Conservation (phyloP, 1,140 invertebrate species). For the Paraescarpia echinospica region DNA sequence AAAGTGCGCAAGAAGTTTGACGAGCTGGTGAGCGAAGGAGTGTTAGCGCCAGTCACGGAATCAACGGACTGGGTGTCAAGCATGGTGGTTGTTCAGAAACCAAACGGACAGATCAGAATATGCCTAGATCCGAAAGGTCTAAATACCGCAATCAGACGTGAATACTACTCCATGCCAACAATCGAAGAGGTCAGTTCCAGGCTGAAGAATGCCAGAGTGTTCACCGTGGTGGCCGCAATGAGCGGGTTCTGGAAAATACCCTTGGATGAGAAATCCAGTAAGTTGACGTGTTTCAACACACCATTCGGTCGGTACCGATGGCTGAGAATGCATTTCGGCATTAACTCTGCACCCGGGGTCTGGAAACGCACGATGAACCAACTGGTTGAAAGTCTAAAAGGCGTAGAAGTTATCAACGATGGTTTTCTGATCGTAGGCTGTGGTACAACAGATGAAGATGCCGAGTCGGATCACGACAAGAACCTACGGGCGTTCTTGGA, state of each 20-base stretch:
- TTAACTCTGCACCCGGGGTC: constrained; percentile 16
- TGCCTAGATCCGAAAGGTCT: constrained; percentile 37
- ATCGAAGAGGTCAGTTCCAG: constrained; percentile 36
- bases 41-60: constrained; percentile 33
- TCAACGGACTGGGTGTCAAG: constrained; percentile 35
- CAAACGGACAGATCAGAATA: constrained; percentile 31
- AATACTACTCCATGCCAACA: constrained; percentile 34
- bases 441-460: constrained; percentile 2
- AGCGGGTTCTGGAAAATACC: constrained; percentile 17
- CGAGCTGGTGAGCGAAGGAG: constrained; percentile 20
- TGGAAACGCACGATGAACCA: neutral
- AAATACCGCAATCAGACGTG: constrained; percentile 34
- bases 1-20: constrained; percentile 29
- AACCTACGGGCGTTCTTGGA: constrained; percentile 23
- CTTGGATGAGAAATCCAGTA: constrained; percentile 13
- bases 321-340: constrained; percentile 13
- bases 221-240: neutral
- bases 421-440: neutral
- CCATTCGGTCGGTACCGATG: constrained; percentile 23
- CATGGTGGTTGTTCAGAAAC: constrained; percentile 34
- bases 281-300: constrained; percentile 11
- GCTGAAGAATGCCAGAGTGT: neutral
- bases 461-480: neutral
- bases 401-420: constrained; percentile 3
- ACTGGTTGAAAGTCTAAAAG: constrained; percentile 10